Evolutionary conservation across 2,888 invertebrate species (phyloP).

Genomic region (Odontocolon sp.): DNA sequence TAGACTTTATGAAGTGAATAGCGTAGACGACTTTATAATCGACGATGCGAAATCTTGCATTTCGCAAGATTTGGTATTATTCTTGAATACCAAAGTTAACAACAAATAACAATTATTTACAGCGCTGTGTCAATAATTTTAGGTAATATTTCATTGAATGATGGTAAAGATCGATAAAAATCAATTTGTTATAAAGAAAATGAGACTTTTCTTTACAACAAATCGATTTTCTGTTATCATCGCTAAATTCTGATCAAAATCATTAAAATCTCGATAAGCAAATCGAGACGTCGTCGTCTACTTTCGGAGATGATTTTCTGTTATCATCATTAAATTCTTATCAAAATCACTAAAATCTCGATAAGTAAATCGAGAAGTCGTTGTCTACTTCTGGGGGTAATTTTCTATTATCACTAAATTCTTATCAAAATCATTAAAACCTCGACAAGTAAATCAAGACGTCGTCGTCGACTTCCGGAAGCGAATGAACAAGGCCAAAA

Average conservation of each 20-base stretch:
- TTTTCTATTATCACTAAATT: too few relatives aligned
- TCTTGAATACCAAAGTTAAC: background rate
- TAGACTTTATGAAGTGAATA: background rate
- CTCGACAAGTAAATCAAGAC: background rate
- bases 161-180: too few relatives aligned
- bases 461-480: constrained; percentile 19
- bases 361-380: background rate
- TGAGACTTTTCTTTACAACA: too few relatives aligned
- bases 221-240: too few relatives aligned
- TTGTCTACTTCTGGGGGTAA: constrained; percentile 21
- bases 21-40: too few relatives aligned
- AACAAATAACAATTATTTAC: too few relatives aligned
- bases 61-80: background rate
- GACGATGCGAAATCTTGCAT: too few relatives aligned
- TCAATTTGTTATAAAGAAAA: too few relatives aligned
- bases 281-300: background rate
- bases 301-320: constrained; percentile 32
- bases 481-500: constrained; percentile 30
- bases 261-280: background rate
- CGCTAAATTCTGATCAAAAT: background rate
- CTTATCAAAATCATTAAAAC: background rate
- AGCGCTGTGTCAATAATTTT: too few relatives aligned
- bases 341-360: background rate
- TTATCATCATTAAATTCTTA: too few relatives aligned
- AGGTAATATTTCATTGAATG: too few relatives aligned